Evolutionary conservation across 2,113 vertebrate genomes (phyloP).

Genomic region (Oreochromis aureus): DNA sequence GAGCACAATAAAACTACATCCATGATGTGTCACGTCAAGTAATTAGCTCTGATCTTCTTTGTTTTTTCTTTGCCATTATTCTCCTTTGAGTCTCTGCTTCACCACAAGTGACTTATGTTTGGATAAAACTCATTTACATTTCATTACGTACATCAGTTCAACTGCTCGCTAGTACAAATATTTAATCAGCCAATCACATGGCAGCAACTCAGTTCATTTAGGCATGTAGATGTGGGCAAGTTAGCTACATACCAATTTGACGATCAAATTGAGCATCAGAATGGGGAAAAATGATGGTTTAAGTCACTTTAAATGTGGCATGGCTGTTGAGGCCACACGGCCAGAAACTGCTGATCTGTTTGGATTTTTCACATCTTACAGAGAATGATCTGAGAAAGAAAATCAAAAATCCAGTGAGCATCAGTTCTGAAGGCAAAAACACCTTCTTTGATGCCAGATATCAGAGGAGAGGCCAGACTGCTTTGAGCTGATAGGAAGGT

Average conservation of each 20-base stretch:
- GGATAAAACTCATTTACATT: background rate
- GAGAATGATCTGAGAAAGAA: background rate
- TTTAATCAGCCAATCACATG: background rate
- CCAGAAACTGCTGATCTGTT: background rate
- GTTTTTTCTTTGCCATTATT: background rate
- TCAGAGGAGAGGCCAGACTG: background rate
- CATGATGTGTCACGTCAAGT: background rate
- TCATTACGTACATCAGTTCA: background rate
- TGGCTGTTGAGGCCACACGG: background rate
- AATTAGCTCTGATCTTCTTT: background rate
- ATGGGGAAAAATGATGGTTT: background rate
- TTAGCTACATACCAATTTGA: background rate
- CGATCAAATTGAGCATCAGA: background rate
- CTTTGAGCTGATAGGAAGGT: background rate
- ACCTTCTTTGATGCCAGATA: background rate
- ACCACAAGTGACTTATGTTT: background rate
- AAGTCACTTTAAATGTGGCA: accelerated
- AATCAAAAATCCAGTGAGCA: background rate
- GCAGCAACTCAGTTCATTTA: background rate
- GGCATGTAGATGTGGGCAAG: background rate
- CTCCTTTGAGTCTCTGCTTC: background rate
- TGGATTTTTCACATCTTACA: background rate
- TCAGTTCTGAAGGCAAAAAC: background rate
- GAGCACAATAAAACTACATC: background rate
- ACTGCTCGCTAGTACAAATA: background rate